Conservation (phyloP, 2,113 vertebrate species). For the Bombycilla garrulus region DNA sequence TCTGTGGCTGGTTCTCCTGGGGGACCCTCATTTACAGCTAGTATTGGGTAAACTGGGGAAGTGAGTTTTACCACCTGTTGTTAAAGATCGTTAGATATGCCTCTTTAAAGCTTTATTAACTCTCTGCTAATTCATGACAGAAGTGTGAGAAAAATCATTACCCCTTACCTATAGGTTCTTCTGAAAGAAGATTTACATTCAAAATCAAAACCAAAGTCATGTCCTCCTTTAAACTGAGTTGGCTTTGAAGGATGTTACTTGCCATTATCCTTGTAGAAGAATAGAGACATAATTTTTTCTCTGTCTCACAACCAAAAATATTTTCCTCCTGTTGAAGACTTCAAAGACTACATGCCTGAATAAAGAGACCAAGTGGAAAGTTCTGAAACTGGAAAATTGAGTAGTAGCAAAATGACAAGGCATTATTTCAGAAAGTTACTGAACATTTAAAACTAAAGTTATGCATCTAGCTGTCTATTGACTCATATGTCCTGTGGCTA, state of each 20-base stretch:
- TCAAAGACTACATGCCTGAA: not conserved
- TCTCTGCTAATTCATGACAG: constrained; percentile 9
- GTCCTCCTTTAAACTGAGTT: not conserved
- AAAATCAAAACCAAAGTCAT: constrained; percentile 20
- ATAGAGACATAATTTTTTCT: not conserved
- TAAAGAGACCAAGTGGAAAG: not conserved
- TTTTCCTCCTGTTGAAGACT: not conserved
- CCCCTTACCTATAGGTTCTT: not conserved
- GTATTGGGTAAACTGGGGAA: constrained; percentile 16
- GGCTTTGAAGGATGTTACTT: not conserved
- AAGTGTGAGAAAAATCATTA: not conserved
- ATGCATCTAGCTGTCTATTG: not conserved
- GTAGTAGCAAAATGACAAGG: not conserved
- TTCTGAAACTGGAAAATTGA: not conserved
- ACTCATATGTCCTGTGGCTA: not conserved
- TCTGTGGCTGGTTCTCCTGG: constrained; percentile 23
- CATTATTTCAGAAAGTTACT: not conserved
- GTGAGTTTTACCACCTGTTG: constrained; percentile 48
- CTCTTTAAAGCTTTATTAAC: constrained; percentile 40
- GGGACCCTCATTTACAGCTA: constrained; percentile 60
- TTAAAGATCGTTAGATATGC: constrained; percentile 35
- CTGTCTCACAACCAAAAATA: not conserved
- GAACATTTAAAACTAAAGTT: not conserved
- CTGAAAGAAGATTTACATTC: not conserved
- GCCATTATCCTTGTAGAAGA: not conserved